Evolutionary conservation across 1,140 invertebrate species (phyloP).

Genomic region (Aphelinus certus): DNA sequence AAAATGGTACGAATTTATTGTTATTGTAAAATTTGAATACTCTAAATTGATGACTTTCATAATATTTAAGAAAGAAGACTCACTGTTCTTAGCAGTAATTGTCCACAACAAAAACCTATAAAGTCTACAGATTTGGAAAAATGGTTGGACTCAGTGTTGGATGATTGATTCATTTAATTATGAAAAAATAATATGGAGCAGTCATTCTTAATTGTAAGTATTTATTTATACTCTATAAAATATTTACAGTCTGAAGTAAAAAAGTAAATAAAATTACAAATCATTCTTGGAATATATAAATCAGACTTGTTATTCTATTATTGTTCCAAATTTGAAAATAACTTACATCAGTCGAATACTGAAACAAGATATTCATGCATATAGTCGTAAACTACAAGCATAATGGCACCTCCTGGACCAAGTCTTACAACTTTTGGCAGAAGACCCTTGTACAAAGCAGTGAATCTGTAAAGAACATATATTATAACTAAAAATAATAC

Average conservation of each 20-base stretch:
- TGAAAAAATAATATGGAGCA: slow-evolving; percentile 20
- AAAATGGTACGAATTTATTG: slow-evolving; percentile 27
- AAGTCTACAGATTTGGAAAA: slow-evolving; percentile 60
- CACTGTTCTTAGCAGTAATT: slow-evolving; percentile 4
- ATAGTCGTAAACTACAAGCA: slow-evolving; percentile 88
- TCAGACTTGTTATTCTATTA: slow-evolving; percentile 1
- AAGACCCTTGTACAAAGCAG: slow-evolving; percentile 90
- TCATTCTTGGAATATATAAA: slow-evolving; percentile 29
- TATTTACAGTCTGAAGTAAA: slow-evolving; percentile 27
- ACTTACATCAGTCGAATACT: slow-evolving; percentile 35
- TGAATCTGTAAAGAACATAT: slow-evolving; percentile 69
- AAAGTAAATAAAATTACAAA: slow-evolving; percentile 24
- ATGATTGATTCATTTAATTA: slow-evolving; percentile 46
- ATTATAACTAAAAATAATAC: slow-evolving; percentile 18
- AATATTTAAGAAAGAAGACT: slow-evolving; percentile 23
- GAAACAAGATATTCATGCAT: slow-evolving; percentile 73
- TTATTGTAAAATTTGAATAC: slow-evolving; percentile 6
- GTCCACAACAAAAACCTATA: slow-evolving; percentile 47
- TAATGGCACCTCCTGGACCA: slow-evolving; percentile 91
- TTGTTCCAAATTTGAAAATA: background rate
- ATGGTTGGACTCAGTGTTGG: slow-evolving; percentile 57
- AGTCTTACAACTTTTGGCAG: slow-evolving; percentile 89
- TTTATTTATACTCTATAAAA: slow-evolving; percentile 22
- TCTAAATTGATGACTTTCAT: slow-evolving; percentile 4
- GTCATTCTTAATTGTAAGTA: slow-evolving; percentile 25